Conservation (phyloP, 1,140 invertebrate species). For the Heliconius congener region DNA sequence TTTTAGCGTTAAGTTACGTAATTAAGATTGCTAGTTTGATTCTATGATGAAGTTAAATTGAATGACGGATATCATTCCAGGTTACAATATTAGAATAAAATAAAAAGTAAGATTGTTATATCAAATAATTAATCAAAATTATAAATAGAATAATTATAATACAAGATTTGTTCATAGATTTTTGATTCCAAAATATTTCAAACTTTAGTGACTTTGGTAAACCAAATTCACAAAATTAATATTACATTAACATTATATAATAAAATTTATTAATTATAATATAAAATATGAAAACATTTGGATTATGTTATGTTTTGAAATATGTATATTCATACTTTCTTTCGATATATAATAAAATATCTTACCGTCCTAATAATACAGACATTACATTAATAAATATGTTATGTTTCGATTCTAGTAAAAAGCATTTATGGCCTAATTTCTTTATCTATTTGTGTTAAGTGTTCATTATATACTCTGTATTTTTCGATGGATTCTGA, state of each 20-base stretch:
- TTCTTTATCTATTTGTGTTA: not conserved
- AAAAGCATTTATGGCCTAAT: not conserved
- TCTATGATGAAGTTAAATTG: not conserved
- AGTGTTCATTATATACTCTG: not conserved
- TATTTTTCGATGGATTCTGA: not conserved
- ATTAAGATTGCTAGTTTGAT: not conserved
- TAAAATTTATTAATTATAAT: not conserved
- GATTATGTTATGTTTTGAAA: too few species aligned
- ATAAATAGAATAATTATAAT: not conserved
- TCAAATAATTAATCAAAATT: not conserved
- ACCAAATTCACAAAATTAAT: not conserved
- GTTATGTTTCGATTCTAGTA: not conserved
- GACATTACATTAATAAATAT: not conserved
- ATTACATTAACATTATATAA: not conserved
- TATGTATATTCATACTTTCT: too few species aligned
- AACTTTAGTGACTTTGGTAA: not conserved
- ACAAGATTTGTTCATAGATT: not conserved
- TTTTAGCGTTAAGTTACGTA: not conserved
- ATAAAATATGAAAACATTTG: not conserved
- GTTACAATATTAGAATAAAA: not conserved
- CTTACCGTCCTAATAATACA: conserved; percentile 3
- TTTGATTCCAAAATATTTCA: not conserved
- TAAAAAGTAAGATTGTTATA: not conserved
- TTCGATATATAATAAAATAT: not conserved
- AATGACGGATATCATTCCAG: not conserved